These are phyloP conservation scores for Salpingus planirostris DNA, from an alignment of 2,888 invertebrate genomes.

Conservation along the genomic window DNA sequence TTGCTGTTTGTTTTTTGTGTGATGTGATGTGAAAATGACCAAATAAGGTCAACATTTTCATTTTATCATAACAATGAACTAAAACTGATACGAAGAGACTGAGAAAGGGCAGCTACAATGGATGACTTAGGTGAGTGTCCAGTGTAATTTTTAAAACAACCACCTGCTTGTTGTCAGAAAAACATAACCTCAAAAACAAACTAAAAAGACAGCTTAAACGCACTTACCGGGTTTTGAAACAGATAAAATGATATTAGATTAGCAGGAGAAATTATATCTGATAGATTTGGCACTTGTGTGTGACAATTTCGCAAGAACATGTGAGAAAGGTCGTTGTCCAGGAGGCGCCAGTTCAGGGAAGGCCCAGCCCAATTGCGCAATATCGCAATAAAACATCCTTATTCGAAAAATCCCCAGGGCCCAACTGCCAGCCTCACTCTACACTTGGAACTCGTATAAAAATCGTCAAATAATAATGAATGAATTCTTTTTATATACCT, in stretches of 20 bases:
- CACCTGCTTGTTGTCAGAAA: conserved; percentile 11
- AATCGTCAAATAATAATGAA: conserved; percentile 4
- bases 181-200: conserved; percentile 10
- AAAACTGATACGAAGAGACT: conserved; percentile 5
- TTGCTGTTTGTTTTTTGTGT: too few species aligned
- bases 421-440: too few species aligned
- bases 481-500: conserved; percentile 12
- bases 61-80: conserved; percentile 3
- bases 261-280: background rate
- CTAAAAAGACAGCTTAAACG: too few species aligned
- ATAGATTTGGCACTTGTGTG: too few species aligned
- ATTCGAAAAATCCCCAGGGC: too few species aligned
- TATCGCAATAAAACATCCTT: too few species aligned
- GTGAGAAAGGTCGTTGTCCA: too few species aligned
- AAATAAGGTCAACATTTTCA: conserved; percentile 10
- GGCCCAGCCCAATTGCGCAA: too few species aligned
- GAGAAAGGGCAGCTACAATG: conserved; percentile 23
- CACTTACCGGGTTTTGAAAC: too few species aligned
- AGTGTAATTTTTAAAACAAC: conserved; percentile 5
- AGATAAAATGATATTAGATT: background rate
- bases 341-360: too few species aligned
- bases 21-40: conserved; percentile 3
- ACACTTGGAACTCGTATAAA: background rate
- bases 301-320: too few species aligned
- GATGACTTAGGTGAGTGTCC: conserved; percentile 39